phyloP scores from a whole-genome alignment of 2,113 vertebrate genomes.

The Rhegmatorhina hoffmannsi region DNA sequence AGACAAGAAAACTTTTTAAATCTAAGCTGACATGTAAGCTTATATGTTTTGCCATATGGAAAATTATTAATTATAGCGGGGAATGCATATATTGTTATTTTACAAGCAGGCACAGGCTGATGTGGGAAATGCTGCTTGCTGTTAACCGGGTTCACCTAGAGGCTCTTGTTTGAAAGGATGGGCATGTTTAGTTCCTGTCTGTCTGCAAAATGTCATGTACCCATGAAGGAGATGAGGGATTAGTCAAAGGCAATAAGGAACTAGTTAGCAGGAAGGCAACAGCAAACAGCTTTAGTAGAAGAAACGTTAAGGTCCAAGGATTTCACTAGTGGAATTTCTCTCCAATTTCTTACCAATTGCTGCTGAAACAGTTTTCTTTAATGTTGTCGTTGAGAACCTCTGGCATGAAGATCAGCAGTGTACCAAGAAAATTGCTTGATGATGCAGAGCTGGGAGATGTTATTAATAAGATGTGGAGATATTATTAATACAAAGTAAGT shows the following conservation, averaged over 20 bases:
- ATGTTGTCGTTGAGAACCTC: background rate
- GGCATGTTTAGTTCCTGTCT: background rate
- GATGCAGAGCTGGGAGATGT: background rate
- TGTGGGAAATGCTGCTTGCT: background rate
- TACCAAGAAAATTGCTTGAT: background rate
- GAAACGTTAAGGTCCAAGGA: slow-evolving; percentile 40
- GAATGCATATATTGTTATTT: slow-evolving; percentile 14
- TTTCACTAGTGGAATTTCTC: slow-evolving; percentile 36
- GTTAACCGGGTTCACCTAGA: background rate
- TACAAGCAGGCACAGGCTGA: slow-evolving; percentile 31
- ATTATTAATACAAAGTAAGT: background rate
- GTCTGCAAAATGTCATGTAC: slow-evolving; percentile 62
- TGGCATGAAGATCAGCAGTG: background rate
- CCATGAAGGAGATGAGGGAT: slow-evolving; percentile 60
- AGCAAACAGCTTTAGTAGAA: slow-evolving; percentile 44
- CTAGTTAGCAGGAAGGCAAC: slow-evolving; percentile 38
- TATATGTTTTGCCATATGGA: background rate
- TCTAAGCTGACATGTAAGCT: background rate
- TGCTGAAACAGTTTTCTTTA: slow-evolving; percentile 33
- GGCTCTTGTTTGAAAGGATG: slow-evolving; percentile 25
- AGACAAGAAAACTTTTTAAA: background rate
- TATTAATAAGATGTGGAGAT: background rate
- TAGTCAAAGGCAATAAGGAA: slow-evolving; percentile 57
- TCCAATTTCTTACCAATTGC: background rate
- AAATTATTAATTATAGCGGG: slow-evolving; percentile 38